phyloP scores from a whole-genome alignment of 2,888 invertebrate species.

The Microctonus brassicae region DNA sequence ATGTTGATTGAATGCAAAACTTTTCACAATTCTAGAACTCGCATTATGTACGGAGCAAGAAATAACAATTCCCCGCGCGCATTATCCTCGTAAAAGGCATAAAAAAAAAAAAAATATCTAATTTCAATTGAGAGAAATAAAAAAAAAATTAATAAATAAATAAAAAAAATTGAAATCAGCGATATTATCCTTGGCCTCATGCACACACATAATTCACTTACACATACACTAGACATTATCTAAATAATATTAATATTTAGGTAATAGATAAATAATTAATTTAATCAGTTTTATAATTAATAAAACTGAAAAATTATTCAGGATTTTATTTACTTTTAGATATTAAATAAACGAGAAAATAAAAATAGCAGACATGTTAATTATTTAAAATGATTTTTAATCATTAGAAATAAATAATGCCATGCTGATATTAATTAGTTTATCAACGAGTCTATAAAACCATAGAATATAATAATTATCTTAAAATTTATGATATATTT shows the following conservation, averaged over 20 bases:
- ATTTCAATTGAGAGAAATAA: background rate
- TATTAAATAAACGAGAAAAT: constrained; percentile 9
- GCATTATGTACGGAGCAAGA: constrained; percentile 1
- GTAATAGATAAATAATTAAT: background rate
- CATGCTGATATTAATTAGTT: constrained; percentile 40
- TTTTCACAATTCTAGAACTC: constrained; percentile 10
- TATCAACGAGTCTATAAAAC: background rate
- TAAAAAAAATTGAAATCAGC: background rate
- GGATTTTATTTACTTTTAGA: constrained; percentile 9
- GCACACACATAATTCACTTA: background rate
- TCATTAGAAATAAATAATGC: constrained; percentile 44
- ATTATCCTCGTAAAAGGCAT: background rate
- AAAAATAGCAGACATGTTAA: constrained; percentile 18
- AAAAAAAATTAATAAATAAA: background rate
- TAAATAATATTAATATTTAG: background rate
- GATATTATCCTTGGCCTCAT: constrained; percentile 14
- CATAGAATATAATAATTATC: constrained; percentile 32
- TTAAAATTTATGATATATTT: constrained; percentile 43
- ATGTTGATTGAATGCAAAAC: background rate
- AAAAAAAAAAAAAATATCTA: background rate
- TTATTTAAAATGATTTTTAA: constrained; percentile 48
- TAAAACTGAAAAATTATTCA: too few species aligned
- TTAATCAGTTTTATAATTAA: too few species aligned
- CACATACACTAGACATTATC: background rate
- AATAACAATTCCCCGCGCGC: background rate